phyloP scores from a whole-genome alignment of 2,113 vertebrate genomes.

The Sylvilagus bachmani region DNA sequence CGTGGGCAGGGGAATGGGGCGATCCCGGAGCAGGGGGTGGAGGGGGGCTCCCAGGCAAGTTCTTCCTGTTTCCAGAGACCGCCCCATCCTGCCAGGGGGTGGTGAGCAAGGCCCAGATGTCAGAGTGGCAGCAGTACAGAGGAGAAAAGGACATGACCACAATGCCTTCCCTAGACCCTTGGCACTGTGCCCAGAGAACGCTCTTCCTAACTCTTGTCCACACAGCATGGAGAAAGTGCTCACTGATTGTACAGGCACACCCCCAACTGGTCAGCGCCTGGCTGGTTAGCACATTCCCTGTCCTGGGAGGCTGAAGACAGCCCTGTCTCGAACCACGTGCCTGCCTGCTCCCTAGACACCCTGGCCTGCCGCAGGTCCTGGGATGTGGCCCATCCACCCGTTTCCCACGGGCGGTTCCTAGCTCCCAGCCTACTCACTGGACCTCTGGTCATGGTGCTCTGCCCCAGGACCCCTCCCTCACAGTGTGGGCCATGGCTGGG shows the following conservation, averaged over 20 bases:
- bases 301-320: neutral
- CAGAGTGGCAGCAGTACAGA: neutral
- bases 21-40: neutral
- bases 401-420: neutral
- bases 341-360: neutral
- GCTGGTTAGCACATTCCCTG: neutral
- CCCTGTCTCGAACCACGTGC: too few species aligned
- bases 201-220: neutral
- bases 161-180: neutral
- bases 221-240: neutral
- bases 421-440: neutral
- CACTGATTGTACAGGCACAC: neutral
- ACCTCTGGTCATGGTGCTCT: neutral
- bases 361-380: neutral
- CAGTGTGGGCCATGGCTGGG: fast-evolving
- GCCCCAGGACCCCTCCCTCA: neutral
- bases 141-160: neutral
- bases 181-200: neutral
- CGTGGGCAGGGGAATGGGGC: neutral
- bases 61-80: neutral
- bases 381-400: neutral
- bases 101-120: neutral
- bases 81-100: neutral
- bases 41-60: too few species aligned
- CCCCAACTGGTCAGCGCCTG: too few species aligned